Base-by-base conservation (phyloP, 2,888 invertebrate species). In the Spilosoma lubricipeda region DNA sequence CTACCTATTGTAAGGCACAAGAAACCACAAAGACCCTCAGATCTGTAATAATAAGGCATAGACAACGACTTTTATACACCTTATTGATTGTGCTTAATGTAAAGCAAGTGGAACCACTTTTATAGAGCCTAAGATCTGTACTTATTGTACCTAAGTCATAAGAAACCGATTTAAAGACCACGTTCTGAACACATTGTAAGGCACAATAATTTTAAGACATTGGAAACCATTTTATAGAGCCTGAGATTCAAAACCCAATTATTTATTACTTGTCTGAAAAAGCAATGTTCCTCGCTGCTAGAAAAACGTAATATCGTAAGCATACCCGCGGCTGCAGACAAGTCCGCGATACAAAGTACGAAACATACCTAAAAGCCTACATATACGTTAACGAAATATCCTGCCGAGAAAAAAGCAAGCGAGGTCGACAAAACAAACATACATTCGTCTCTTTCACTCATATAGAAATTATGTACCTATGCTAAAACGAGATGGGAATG, bases 401-500 rank as follows among this genome's bases (percentile, higher is more conserved):
- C 86, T 81, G 80, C 80, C 80, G 81, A 81, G 86, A 90, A 90
- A 90, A 89, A 87, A 85, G 82, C 79, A 86, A 84, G 82, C 87
- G 80, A 83, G 88, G 85, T 69, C 59, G 45, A 77, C 73, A 80
- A 85, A 82, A 82, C 71, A 75, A 78, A 86, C 78, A 77, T 87
- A 79, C 39, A 71, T 4, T 79, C 76, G 67, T 89, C 91, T 82
- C 88, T 72, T 48, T 90, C 86, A 59, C 39, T 74, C 88, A 72
- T 71, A 74, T 70, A 27, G 18, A 33, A 33, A 64, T 8, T 7
- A 8, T 36, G 66, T 77, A n/a, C n/a, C n/a, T n/a, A 74, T 67
- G 84, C 48, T 70, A 72, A 81, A 91, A 75, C 79, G 90, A 90
- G 90, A 92, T 79, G 72, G 73, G 64, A 67, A 64, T 80, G 67